These are phyloP conservation scores for Zosterops borbonicus DNA, from an alignment of 2,113 vertebrate genomes.

Conservation along the genomic window DNA sequence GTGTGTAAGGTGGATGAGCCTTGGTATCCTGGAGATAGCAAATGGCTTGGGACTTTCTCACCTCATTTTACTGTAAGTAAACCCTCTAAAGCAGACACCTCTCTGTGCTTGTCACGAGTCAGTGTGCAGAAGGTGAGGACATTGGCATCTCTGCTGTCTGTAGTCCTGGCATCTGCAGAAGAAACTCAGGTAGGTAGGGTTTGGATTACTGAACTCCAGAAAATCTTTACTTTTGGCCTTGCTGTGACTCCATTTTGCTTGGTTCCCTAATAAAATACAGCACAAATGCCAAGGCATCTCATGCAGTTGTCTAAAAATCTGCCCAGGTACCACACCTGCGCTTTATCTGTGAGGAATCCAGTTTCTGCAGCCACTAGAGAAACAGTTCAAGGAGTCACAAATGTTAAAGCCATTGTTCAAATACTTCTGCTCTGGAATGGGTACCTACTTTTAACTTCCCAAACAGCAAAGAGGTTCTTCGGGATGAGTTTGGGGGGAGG, in stretches of 20 bases:
- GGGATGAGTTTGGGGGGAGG: not conserved
- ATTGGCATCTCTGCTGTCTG: not conserved
- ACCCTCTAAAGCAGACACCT: not conserved
- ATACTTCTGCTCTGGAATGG: not conserved
- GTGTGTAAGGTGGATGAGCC: not conserved
- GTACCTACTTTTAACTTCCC: not conserved
- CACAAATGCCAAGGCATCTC: not conserved
- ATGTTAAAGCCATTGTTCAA: not conserved
- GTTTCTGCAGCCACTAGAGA: not conserved
- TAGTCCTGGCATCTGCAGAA: not conserved
- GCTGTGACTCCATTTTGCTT: not conserved
- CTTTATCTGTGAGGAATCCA: not conserved
- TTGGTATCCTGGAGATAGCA: not conserved
- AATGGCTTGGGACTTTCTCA: not conserved
- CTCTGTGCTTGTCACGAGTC: accelerated
- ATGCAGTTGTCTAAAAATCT: not conserved
- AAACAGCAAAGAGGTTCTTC: not conserved
- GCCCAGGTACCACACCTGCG: not conserved
- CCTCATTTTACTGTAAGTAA: not conserved
- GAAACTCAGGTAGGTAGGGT: not conserved
- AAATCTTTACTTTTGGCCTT: not conserved
- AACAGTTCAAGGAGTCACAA: not conserved
- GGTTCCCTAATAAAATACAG: not conserved
- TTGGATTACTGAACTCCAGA: not conserved
- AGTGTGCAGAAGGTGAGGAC: not conserved